Evolutionary conservation across 1,140 invertebrate genomes (phyloP), one percentile per base, ranked within the genome.

Genomic region (Tribolium madens): DNA sequence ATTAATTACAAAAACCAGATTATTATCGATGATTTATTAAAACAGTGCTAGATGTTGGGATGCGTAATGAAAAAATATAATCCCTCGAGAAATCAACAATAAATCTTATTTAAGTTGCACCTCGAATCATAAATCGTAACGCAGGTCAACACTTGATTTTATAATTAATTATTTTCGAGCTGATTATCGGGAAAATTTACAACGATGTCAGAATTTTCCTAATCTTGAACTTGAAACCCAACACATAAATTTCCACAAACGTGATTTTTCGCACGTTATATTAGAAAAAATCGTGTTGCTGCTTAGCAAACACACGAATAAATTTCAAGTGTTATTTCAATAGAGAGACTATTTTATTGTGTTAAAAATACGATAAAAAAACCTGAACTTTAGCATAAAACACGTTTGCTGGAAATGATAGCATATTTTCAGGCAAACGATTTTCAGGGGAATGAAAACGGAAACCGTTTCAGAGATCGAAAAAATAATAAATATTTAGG

Each of bases 11-110:
- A 12, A 57, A 36, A 26, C 57, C 21, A 21, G 52, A 7, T 33
- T 64, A 64, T 64, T 64, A 64, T 64, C 57, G 26, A 26, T 75
- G 74, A 75, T 75, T 48, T 75, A 75, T 75, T 68, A 75, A 75
- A 75, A 75, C 57, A 69, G 74, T 26, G 64, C 57, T 68, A 57
- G 57, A 75, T 69, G n/a, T n/a, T n/a, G 74, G 64, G 74, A 15
- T 10, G 57, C 48, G 12, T 75, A 60, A 75, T 75, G 74, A 75
- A 75, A 75, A 75, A 75, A 75, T 75, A 75, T 75, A 75, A 75
- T 26, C 74, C 74, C 42, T 10, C 10, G 46, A 50, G 60, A 69
- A 68, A 60, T 69, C 52, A 10, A 36, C 15, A 21, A 75, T 75
- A 75, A 75, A 75, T 75, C 74, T 68, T 69, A 10, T 75, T 75